phyloP scores from a whole-genome alignment of 2,113 vertebrate genomes.

The Sorex araneus region DNA sequence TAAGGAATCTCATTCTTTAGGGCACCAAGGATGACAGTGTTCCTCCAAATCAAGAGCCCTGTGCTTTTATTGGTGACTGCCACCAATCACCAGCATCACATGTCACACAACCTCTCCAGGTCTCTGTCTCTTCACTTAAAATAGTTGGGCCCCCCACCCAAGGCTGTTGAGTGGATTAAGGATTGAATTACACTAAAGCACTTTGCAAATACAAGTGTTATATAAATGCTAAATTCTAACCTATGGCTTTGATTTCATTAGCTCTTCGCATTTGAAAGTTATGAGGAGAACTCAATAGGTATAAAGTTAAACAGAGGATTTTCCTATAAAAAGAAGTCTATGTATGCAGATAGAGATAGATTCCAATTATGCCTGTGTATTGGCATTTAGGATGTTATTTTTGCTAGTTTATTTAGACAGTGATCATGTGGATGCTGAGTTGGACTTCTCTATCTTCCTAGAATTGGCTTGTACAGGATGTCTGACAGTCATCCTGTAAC shows the following conservation, averaged over 20 bases:
- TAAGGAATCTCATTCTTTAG: conserved; percentile 75
- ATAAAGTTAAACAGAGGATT: conserved; percentile 6
- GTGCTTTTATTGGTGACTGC: conserved; percentile 30
- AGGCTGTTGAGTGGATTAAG: conserved; percentile 64
- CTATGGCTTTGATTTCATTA: conserved; percentile 76
- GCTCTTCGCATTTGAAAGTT: conserved; percentile 68
- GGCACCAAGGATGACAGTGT: conserved; percentile 30
- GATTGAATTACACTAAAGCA: conserved; percentile 68
- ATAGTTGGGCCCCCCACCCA: conserved; percentile 38
- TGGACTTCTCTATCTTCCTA: neutral
- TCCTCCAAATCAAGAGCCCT: conserved; percentile 49
- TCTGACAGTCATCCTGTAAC: neutral
- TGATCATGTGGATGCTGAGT: neutral
- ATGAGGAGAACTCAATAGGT: conserved; percentile 16
- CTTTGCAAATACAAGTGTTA: conserved; percentile 70
- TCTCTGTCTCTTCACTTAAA: conserved; percentile 58
- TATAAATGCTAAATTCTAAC: conserved; percentile 73
- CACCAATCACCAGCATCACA: neutral
- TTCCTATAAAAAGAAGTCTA: conserved; percentile 2
- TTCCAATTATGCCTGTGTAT: neutral
- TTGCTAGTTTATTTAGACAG: neutral
- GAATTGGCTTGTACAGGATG: neutral
- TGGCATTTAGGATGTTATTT: too few species aligned
- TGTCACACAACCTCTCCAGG: conserved; percentile 14
- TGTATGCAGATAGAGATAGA: neutral